These are phyloP conservation scores for Macrosoma leucophasiata DNA, from an alignment of 2,888 invertebrate species.

Conservation along the genomic window DNA sequence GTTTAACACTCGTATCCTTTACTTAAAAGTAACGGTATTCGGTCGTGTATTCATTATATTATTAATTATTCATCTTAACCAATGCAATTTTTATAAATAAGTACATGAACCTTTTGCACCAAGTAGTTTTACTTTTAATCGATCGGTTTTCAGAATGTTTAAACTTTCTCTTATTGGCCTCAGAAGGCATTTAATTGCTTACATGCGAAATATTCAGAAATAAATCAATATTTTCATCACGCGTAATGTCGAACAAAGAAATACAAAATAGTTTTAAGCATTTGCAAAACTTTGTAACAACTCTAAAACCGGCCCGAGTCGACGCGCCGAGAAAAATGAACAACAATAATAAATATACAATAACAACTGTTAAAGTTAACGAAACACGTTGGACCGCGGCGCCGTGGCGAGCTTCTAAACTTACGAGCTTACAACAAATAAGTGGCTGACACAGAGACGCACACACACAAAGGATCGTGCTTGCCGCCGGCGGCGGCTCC, in stretches of 20 bases:
- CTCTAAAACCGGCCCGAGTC: not conserved
- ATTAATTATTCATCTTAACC: too few species aligned
- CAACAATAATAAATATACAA: constrained; percentile 45
- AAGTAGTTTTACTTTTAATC: constrained; percentile 62
- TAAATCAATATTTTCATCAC: too few species aligned
- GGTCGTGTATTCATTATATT: too few species aligned
- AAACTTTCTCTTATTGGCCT: constrained; percentile 50
- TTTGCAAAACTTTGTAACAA: too few species aligned
- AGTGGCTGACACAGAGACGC: constrained; percentile 29
- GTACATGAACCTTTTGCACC: too few species aligned
- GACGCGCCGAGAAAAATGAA: constrained; percentile 28
- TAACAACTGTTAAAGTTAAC: constrained; percentile 53
- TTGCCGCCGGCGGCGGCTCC: constrained; percentile 35
- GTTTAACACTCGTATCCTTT: too few species aligned
- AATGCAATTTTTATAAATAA: too few species aligned
- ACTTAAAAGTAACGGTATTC: too few species aligned
- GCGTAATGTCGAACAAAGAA: too few species aligned
- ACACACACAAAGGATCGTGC: constrained; percentile 33
- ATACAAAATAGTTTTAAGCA: too few species aligned
- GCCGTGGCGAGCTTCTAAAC: constrained; percentile 47
- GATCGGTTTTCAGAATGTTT: constrained; percentile 62
- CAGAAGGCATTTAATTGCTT: constrained; percentile 3
- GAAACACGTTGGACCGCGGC: constrained; percentile 46
- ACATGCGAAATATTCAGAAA: constrained; percentile 1
- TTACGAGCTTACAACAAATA: constrained; percentile 35